Base-by-base conservation (phyloP, 2,113 vertebrate species). In the Lutjanus erythropterus region DNA sequence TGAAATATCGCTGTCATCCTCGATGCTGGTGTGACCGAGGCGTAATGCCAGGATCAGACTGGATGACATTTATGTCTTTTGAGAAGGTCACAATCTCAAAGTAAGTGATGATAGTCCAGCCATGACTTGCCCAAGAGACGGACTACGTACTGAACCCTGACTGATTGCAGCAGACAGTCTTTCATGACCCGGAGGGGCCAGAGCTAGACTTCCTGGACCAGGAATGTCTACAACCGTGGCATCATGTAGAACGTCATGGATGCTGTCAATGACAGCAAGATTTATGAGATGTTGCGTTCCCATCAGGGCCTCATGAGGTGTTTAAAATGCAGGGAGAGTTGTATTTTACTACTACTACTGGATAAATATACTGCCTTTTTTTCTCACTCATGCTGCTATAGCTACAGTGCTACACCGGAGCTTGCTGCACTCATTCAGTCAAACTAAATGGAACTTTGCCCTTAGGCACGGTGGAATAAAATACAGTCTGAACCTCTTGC, bases 31-130 rank as follows among this genome's bases (percentile, higher is more conserved):
- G 25, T 39, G 27, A 37, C 37, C 3, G 21, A 52, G 44, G 12
- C 1, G 9, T 59, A 35, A 58, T 44, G 37, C n/a, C 41, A 67
- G 58, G 47, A 41, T 19, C 7, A 41, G 47, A 79, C 23, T 1
- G 37, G 37, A 53, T 41, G 39, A 74, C 18, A 78, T 59, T 53
- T 55, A 62, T 55, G 21, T 75, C 14, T 75, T 46, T 50, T 56
- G 19, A 49, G 46, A 75, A 85, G 72, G 70, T 83, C 60, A 65
- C 59, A 29, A 29, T 66, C 33, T 42, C 6, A 77, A 58, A 59
- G 62, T 67, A 61, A 71, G 31, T 55, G 50, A 75, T 35, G 58
- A 41, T 16, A 21, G 56, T 56, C 41, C 15, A 55, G 42, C n/a
- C n/a, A 5, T 46, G 50, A 52, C 23, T 56, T 47, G 9, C 12